Evolutionary conservation across 92 coral and sea anemone species (phyloP).

Genomic region (Epizoanthus stellaris): DNA sequence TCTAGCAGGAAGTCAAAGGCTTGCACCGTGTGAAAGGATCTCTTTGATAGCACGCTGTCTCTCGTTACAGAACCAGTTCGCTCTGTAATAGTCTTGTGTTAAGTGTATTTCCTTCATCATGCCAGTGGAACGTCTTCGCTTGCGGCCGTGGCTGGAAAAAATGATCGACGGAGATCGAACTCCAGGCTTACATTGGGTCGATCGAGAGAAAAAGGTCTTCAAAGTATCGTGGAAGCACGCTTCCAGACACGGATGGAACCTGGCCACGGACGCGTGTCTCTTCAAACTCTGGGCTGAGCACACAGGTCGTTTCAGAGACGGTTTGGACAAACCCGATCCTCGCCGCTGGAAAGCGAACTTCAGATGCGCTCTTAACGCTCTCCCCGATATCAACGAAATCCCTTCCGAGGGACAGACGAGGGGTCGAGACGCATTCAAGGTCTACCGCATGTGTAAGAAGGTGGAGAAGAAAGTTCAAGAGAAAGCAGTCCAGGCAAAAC

Average conservation of each 20-base stretch:
- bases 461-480: constrained; percentile 19
- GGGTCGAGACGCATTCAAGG: constrained; percentile 93
- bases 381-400: constrained; percentile 90
- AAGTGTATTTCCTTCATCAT: constrained; percentile 36
- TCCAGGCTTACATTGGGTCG: constrained; percentile 92
- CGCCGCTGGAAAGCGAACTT: constrained; percentile 98
- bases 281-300: constrained; percentile 93
- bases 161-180: constrained; percentile 67
- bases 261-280: constrained; percentile 83
- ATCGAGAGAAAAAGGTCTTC: constrained; percentile 73
- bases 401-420: constrained; percentile 87
- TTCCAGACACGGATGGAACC: constrained; percentile 94
- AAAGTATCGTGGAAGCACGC: constrained; percentile 99
- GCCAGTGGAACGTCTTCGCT: constrained; percentile 95
- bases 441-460: constrained; percentile 81
- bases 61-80: not conserved
- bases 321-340: constrained; percentile 86
- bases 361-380: constrained; percentile 97
- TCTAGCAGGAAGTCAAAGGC: not conserved
- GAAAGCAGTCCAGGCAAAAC: constrained; percentile 9
- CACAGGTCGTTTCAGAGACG: constrained; percentile 87
- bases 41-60: too few relatives aligned
- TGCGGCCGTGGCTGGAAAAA: constrained; percentile 93
- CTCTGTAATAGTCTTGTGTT: not conserved
- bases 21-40: not conserved